phyloP scores from a whole-genome alignment of 2,888 invertebrate species.

The Drosophila melanocephala region DNA sequence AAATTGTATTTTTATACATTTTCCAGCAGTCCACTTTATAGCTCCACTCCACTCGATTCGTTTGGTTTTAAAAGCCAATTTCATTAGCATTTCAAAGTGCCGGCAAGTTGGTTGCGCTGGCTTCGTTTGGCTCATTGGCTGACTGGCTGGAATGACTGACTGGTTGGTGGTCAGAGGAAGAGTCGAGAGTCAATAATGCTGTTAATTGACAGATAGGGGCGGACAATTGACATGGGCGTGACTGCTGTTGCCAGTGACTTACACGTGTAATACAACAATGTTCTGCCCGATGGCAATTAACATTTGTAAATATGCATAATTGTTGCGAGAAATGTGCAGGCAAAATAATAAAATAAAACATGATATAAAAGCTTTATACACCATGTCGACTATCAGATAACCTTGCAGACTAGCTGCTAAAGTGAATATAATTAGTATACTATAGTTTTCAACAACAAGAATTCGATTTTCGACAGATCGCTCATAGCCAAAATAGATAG shows the following conservation, averaged over 20 bases:
- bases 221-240: slow-evolving; percentile 21
- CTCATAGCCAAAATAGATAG: neutral
- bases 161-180: neutral
- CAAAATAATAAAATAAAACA: slow-evolving; percentile 15
- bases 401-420: neutral
- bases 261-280: slow-evolving; percentile 53
- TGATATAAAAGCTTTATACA: neutral
- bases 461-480: neutral
- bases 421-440: neutral
- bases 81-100: slow-evolving; percentile 80
- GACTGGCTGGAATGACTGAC: neutral
- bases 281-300: slow-evolving; percentile 71
- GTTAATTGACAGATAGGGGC: slow-evolving; percentile 65
- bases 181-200: slow-evolving; percentile 71
- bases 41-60: neutral
- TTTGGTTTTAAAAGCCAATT: slow-evolving; percentile 72
- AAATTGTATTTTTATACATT: slow-evolving; percentile 18
- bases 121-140: slow-evolving; percentile 15
- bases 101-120: slow-evolving; percentile 19
- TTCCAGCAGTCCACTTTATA: slow-evolving; percentile 9
- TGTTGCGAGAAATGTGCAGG: slow-evolving; percentile 56
- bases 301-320: slow-evolving; percentile 81
- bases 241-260: slow-evolving; percentile 11
- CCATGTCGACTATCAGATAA: neutral
- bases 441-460: neutral